Conservation (phyloP, 1,140 invertebrate genomes). For the Hyphantria cunea region DNA sequence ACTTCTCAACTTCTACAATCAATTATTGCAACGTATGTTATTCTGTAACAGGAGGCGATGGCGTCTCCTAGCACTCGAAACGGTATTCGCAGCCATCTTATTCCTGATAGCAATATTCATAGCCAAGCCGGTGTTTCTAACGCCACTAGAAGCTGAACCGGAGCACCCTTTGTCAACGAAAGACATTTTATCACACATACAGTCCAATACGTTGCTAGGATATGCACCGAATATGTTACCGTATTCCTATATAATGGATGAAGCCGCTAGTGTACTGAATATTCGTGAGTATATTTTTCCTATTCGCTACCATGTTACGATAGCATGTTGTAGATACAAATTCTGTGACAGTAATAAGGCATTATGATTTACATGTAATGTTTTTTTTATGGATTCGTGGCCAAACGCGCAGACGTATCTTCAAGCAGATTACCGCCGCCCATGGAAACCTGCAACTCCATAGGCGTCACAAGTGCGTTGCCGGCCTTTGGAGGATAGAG, state of each 20-base stretch:
- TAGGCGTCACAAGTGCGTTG: too few relatives aligned
- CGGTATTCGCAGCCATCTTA: conserved; percentile 47
- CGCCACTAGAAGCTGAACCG: conserved; percentile 51
- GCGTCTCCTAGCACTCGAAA: conserved; percentile 47
- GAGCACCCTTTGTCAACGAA: conserved; percentile 39
- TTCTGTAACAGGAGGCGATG: conserved; percentile 78
- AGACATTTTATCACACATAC: conserved; percentile 46
- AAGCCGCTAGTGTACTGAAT: conserved; percentile 41
- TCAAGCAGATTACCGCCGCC: too few relatives aligned
- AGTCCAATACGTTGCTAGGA: conserved; percentile 47
- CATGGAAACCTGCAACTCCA: too few relatives aligned
- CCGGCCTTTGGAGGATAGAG: too few relatives aligned
- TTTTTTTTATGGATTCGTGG: too few relatives aligned
- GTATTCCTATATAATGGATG: conserved; percentile 48
- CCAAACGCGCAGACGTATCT: too few relatives aligned
- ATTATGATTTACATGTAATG: too few relatives aligned
- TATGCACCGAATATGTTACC: conserved; percentile 56
- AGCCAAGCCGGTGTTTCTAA: conserved; percentile 65
- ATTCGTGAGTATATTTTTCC: conserved; percentile 39
- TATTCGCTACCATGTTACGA: too few relatives aligned
- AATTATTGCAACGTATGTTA: too few relatives aligned
- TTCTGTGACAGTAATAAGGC: too few relatives aligned
- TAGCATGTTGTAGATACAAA: too few relatives aligned
- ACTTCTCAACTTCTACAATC: neutral
- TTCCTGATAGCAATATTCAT: conserved; percentile 49